Evolutionary conservation across 2,888 invertebrate species (phyloP).

Genomic region (Cheilosia urbana): DNA sequence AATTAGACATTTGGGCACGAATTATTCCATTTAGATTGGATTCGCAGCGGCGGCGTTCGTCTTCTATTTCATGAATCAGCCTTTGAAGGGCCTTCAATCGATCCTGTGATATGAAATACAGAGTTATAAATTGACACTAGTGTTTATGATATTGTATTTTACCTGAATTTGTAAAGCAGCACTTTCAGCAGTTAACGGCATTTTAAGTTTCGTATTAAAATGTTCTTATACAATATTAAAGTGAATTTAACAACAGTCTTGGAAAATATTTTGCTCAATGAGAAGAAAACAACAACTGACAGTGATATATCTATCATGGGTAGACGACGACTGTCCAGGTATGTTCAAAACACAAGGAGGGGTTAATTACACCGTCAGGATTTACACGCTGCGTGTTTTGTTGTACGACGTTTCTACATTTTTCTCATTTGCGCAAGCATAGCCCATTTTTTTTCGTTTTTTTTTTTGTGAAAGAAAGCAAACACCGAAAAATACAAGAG

Average conservation of each 20-base stretch:
- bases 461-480: too few relatives aligned
- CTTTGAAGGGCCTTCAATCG: slow-evolving; percentile 90
- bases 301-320: too few relatives aligned
- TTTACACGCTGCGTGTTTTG: too few relatives aligned
- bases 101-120: slow-evolving; percentile 85
- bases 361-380: too few relatives aligned
- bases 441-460: too few relatives aligned
- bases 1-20: slow-evolving; percentile 88
- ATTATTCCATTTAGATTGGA: slow-evolving; percentile 91
- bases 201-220: slow-evolving; percentile 80
- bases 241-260: neutral
- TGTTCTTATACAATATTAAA: neutral
- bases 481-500: too few relatives aligned
- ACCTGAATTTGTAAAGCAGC: slow-evolving; percentile 89
- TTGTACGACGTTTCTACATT: too few relatives aligned
- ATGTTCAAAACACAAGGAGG: too few relatives aligned
- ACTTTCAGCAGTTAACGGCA: slow-evolving; percentile 91
- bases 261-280: neutral
- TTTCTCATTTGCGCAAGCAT: too few relatives aligned
- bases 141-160: neutral
- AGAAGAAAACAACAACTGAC: too few relatives aligned
- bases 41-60: slow-evolving; percentile 91
- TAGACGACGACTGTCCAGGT: too few relatives aligned
- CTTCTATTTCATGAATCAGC: slow-evolving; percentile 92
- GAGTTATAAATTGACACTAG: neutral